Percentiles rank a stretch among this genome's conserved stretches.
Evolutionary conservation across 2,797 vertebrate species (phyloP).

Genomic region (Arremon aurantiirostris): DNA sequence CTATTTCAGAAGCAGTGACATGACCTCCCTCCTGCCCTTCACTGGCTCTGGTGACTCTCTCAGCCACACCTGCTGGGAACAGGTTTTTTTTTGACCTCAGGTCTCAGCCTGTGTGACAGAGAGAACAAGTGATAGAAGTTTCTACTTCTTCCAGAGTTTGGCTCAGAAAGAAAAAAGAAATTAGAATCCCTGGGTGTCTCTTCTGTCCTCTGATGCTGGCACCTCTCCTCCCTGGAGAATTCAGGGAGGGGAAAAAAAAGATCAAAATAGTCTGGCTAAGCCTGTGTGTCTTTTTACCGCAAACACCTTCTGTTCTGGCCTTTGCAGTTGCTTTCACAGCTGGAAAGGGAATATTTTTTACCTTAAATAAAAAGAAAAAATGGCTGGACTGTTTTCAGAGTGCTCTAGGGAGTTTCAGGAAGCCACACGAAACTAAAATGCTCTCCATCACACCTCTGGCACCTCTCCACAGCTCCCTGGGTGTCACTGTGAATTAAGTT

Average conservation of each 20-base stretch:
- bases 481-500: slow-evolving; percentile 20
- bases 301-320: slow-evolving; percentile 61
- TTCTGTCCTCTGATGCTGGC: neutral
- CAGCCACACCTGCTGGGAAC: neutral
- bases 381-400: neutral
- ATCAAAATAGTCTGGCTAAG: neutral
- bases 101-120: neutral
- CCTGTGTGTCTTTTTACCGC: neutral
- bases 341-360: slow-evolving; percentile 34
- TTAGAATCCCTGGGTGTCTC: neutral
- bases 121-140: neutral
- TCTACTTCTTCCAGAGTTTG: neutral
- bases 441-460: slow-evolving; percentile 6
- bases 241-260: neutral
- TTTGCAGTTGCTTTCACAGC: slow-evolving; percentile 48
- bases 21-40: neutral
- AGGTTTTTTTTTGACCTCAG: neutral
- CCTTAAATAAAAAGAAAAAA: slow-evolving; percentile 15
- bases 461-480: neutral
- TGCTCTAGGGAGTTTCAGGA: slow-evolving; percentile 17
- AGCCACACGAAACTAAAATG: slow-evolving; percentile 38
- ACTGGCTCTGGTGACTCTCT: neutral
- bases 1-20: neutral
- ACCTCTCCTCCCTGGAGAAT: neutral
- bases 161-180: neutral